Evolutionary conservation across 2,113 vertebrate species (phyloP).

Genomic region (Lipotes vexillifer): DNA sequence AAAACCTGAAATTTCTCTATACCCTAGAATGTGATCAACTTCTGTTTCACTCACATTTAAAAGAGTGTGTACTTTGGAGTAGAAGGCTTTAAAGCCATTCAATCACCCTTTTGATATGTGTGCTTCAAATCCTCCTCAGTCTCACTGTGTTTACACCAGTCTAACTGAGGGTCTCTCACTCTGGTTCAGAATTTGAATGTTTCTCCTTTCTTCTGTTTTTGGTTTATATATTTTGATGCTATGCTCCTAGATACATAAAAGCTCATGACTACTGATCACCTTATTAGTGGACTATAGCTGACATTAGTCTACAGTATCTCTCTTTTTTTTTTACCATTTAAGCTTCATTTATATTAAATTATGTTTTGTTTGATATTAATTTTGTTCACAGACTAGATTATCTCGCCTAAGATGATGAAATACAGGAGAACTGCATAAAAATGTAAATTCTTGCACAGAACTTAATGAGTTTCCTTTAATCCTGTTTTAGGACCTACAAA

Average conservation of each 20-base stretch:
- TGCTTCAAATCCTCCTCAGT: not conserved
- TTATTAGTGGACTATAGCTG: not conserved
- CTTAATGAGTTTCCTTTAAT: not conserved
- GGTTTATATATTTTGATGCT: not conserved
- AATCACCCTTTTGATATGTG: not conserved
- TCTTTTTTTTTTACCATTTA: not conserved
- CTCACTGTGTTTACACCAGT: not conserved
- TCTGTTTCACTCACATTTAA: not conserved
- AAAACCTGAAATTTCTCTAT: not conserved
- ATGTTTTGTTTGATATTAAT: not conserved
- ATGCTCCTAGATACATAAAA: not conserved
- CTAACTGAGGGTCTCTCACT: not conserved
- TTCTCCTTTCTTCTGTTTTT: not conserved
- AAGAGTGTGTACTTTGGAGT: not conserved
- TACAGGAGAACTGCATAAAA: not conserved
- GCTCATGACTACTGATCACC: not conserved
- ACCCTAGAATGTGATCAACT: not conserved
- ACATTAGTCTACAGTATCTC: not conserved
- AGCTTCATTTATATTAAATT: not conserved
- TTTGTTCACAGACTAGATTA: not conserved
- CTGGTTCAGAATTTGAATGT: not conserved
- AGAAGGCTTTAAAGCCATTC: not conserved
- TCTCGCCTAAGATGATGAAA: not conserved
- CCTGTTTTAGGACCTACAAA: not conserved
- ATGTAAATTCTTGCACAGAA: not conserved